A percentile compares a stretch with the other conserved stretches of the same genome.
Conservation (phyloP, 1,140 invertebrate species). For the Drosophila melanica region DNA sequence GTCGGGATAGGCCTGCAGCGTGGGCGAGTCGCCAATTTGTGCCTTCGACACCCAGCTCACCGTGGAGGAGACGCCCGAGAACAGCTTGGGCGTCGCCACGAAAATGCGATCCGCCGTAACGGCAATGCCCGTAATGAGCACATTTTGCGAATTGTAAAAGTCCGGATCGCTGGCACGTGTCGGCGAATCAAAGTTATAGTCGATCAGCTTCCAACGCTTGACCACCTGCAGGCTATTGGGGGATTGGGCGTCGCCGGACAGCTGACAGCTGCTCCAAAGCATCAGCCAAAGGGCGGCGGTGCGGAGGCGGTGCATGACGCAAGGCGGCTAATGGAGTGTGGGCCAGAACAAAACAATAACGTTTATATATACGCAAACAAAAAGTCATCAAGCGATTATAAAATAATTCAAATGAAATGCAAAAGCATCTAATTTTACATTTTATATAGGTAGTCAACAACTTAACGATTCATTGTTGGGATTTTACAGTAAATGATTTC, state of each 20-base stretch:
- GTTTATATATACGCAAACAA: slow-evolving; percentile 9
- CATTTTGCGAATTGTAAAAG: slow-evolving; percentile 88
- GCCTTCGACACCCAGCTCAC: slow-evolving; percentile 87
- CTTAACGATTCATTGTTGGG: background rate
- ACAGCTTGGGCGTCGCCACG: slow-evolving; percentile 88
- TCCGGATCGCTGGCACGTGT: slow-evolving; percentile 84
- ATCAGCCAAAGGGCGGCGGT: slow-evolving; percentile 32
- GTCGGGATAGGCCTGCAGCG: slow-evolving; percentile 89
- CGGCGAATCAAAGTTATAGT: slow-evolving; percentile 87
- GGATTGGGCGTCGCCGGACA: slow-evolving; percentile 17
- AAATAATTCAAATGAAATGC: slow-evolving; percentile 6
- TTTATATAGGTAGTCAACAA: background rate
- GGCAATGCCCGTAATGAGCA: slow-evolving; percentile 90
- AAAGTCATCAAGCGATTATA: slow-evolving; percentile 27
- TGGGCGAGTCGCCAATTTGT: slow-evolving; percentile 87
- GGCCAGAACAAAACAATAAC: background rate
- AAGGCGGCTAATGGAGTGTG: slow-evolving; percentile 9
- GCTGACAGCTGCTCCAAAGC: slow-evolving; percentile 26
- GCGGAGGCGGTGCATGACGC: slow-evolving; percentile 50
- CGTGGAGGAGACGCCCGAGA: slow-evolving; percentile 89
- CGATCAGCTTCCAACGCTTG: slow-evolving; percentile 89
- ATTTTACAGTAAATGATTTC: slow-evolving; percentile 3
- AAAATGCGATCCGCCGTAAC: slow-evolving; percentile 89
- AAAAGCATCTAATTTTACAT: background rate
- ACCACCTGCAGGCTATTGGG: slow-evolving; percentile 86